These are phyloP conservation scores for Euphonia xanthogaster DNA, from an alignment of 2,797 vertebrate species.

Conservation along the genomic window DNA sequence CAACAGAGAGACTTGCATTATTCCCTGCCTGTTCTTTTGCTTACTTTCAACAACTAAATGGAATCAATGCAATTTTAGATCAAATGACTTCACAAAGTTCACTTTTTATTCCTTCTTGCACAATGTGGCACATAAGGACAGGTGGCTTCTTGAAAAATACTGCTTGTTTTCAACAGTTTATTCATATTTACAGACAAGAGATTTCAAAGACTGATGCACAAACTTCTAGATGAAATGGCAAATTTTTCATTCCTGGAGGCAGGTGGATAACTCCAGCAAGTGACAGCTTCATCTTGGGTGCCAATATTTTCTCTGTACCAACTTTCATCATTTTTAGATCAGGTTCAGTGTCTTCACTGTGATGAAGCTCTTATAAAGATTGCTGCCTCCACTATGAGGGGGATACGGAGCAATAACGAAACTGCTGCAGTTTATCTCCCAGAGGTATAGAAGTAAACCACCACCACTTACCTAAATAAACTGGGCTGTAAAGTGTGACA, in stretches of 20 bases:
- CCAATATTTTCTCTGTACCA: constrained; percentile 44
- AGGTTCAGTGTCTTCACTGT: constrained; percentile 32
- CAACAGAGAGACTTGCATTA: background rate
- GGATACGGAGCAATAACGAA: constrained; percentile 36
- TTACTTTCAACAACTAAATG: background rate
- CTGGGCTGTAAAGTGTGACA: constrained; percentile 50
- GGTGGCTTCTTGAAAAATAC: background rate
- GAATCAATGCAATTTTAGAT: background rate
- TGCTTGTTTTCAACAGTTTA: background rate
- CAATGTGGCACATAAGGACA: background rate
- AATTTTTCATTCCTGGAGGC: constrained; percentile 41
- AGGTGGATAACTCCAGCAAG: constrained; percentile 31
- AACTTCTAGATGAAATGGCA: background rate
- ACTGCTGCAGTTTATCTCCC: constrained; percentile 52
- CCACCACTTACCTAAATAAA: constrained; percentile 54
- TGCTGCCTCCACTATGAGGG: constrained; percentile 6
- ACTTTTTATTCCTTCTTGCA: background rate
- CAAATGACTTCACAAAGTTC: background rate
- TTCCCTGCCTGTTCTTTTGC: background rate
- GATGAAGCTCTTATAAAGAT: constrained; percentile 52
- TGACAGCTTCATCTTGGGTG: constrained; percentile 53
- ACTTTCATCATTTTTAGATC: constrained; percentile 60
- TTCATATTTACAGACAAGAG: background rate
- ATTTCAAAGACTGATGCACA: background rate
- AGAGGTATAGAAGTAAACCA: constrained; percentile 60